These are phyloP conservation scores for Onychomys torridus DNA, from an alignment of 2,797 vertebrate genomes.

Conservation along the genomic window DNA sequence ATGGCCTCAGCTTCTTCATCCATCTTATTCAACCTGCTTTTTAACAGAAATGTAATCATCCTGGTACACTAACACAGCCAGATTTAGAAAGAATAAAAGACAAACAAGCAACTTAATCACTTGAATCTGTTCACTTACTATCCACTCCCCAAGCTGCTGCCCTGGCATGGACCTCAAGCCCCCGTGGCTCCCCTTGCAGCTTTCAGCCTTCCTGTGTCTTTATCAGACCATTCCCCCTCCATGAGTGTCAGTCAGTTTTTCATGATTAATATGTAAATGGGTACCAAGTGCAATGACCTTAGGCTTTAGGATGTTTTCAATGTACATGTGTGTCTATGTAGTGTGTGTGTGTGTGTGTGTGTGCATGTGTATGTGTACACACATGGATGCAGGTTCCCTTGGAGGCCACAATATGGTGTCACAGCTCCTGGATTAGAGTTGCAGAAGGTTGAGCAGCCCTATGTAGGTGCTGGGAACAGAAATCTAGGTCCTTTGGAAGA, in stretches of 20 bases:
- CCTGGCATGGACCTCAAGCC: not conserved
- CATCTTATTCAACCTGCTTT: not conserved
- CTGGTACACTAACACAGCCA: not conserved
- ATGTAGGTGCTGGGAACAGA: not conserved
- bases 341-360: not conserved
- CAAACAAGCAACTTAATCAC: constrained; percentile 5
- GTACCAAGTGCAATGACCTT: not conserved
- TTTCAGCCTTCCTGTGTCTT: not conserved
- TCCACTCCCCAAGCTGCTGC: not conserved
- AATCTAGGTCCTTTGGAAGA: not conserved
- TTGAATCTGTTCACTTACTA: not conserved
- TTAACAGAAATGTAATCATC: not conserved
- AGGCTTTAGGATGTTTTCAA: not conserved
- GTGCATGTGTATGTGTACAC: no score
- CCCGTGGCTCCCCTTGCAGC: not conserved
- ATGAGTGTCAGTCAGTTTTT: not conserved
- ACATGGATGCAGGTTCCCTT: not conserved
- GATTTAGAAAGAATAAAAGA: constrained; percentile 1
- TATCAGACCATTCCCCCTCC: not conserved
- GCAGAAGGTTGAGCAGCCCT: not conserved
- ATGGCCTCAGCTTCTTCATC: not conserved
- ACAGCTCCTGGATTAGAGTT: not conserved
- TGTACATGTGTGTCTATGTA: not conserved
- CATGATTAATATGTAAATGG: not conserved
- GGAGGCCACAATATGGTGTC: not conserved